Evolutionary conservation across 2,888 invertebrate species (phyloP).

Genomic region (Crossocerus cetratus): DNA sequence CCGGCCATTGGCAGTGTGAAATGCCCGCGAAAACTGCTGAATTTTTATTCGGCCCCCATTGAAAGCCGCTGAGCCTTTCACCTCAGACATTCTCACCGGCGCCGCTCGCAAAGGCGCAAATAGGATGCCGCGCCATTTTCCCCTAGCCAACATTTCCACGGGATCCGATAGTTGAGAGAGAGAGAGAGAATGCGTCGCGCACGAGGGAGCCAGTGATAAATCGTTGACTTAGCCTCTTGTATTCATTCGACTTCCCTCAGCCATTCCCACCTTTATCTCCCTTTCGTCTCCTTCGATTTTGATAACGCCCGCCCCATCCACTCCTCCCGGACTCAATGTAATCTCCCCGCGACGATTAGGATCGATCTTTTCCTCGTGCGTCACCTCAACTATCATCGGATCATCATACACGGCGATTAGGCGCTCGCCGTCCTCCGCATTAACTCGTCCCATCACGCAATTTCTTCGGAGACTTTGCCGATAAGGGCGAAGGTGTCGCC

Average conservation of each 20-base stretch:
- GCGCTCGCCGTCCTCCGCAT: neutral
- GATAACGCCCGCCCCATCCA: slow-evolving; percentile 30
- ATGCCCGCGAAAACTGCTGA: slow-evolving; percentile 32
- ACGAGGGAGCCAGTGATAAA: slow-evolving; percentile 48
- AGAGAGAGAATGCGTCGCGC: slow-evolving; percentile 35
- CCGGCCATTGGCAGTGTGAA: slow-evolving; percentile 9
- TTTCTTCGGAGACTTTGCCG: neutral
- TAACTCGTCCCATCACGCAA: neutral
- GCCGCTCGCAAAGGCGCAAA: neutral
- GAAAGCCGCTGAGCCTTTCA: slow-evolving; percentile 31
- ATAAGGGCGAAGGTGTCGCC: neutral
- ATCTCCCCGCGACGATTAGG: slow-evolving; percentile 11
- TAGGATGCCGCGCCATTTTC: slow-evolving; percentile 13
- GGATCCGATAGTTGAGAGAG: slow-evolving; percentile 45
- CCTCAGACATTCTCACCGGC: neutral
- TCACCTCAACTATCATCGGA: neutral
- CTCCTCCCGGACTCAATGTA: slow-evolving; percentile 24
- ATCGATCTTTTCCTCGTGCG: slow-evolving; percentile 7
- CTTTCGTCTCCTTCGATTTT: slow-evolving; percentile 20
- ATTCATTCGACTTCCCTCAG: slow-evolving; percentile 47
- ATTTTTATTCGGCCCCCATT: slow-evolving; percentile 39
- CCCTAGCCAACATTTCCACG: slow-evolving; percentile 11
- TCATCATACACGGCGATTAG: neutral
- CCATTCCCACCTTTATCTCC: slow-evolving; percentile 32
- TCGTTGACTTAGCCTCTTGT: slow-evolving; percentile 46